Base-by-base conservation (phyloP, 2,888 invertebrate species). In the Erebia palarica region DNA sequence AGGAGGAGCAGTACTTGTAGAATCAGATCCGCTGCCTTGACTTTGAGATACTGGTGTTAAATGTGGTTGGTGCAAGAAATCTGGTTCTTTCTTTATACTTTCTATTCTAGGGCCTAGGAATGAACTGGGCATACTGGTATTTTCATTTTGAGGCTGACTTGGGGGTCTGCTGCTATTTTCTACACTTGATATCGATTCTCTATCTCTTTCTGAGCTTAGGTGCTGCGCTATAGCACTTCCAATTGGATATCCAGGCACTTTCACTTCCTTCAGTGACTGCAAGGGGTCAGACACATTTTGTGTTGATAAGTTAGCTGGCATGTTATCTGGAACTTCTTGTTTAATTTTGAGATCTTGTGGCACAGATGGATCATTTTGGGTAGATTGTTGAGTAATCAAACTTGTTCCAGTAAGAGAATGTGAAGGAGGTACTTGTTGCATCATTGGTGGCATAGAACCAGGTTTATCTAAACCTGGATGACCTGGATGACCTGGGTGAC, bases 181-280 rank as follows among this genome's bases (percentile, higher is more conserved):
- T 69, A 92, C 87, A 83, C 89, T 92, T 68, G 92, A 90, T 77
- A 91, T 87, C 64, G 92, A 91, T 78, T 93, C 92, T 77, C 92
- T 86, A 70, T 93, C 94, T 77, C 94, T 90, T 79, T 93, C 93
- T 57, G 91, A 92, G 77, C 84, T 91, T 75, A 92, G 83, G 82
- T 93, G 91, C 78, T 92, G 92, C 69, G 92, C 90, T 80, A 92
- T 92, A 42, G 92, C 88, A 86, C 91, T 92, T 74, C 94, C 94
- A 60, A 95, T 94, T 72, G 95, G 94, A 82, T 95, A 96, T 51
- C 96, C 96, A 55, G 96, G 96, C 10, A 96, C 96, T 93, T 96
- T 96, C 0, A 97, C 96, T 85, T 96, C 96, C 83, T 96, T 96
- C 10, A 97, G 88, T 77, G 96, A 96, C 81, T 97, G 96, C 75